Conservation (phyloP, 2,113 vertebrate genomes). For the Spilogale gracilis region DNA sequence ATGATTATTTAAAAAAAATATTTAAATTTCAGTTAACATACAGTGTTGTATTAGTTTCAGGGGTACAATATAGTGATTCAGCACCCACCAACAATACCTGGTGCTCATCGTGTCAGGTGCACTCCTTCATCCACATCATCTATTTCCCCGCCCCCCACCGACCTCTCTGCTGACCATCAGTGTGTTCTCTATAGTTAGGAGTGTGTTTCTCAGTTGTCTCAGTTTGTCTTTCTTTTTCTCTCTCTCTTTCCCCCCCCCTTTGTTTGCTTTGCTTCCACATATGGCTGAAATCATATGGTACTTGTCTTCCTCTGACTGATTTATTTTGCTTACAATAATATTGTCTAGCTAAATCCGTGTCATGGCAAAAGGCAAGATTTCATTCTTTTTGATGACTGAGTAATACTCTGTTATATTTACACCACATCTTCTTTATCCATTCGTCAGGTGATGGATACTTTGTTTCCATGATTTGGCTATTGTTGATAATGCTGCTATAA, state of each 20-base stretch:
- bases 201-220: not conserved
- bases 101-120: not conserved
- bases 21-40: not conserved
- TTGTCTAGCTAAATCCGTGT: not conserved
- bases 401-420: not conserved
- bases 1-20: not conserved
- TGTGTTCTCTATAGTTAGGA: not conserved
- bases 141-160: not conserved
- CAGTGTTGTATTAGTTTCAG: not conserved
- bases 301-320: not conserved
- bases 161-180: not conserved
- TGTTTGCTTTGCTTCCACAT: not conserved
- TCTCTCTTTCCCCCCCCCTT: not conserved
- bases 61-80: not conserved
- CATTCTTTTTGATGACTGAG: not conserved
- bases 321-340: not conserved
- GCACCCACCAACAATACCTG: not conserved
- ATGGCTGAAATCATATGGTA: not conserved
- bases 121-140: not conserved
- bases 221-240: not conserved
- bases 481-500: not conserved
- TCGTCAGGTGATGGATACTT: too few species aligned
- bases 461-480: not conserved
- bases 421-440: too few species aligned
- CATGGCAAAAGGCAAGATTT: not conserved